Percentiles rank a stretch among this genome's conserved stretches.
phyloP scores from a whole-genome alignment of 1,140 invertebrate genomes.

The Ctenoplectra terminalis region DNA sequence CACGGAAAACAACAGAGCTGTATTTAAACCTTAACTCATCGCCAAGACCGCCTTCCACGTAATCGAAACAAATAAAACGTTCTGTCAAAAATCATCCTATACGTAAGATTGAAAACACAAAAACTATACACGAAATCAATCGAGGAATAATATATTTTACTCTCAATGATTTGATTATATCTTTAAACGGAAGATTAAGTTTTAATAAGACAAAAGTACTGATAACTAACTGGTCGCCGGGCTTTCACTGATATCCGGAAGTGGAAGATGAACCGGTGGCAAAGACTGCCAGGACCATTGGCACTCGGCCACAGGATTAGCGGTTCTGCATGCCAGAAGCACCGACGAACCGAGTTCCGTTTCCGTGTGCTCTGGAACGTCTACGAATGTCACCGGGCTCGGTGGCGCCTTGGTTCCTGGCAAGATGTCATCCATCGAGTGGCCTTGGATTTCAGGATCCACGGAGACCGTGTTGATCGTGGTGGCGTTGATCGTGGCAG shows the following conservation, averaged over 20 bases:
- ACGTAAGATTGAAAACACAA: too few species aligned
- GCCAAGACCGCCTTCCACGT: background rate
- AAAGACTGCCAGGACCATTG: conserved; percentile 81
- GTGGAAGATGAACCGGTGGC: conserved; percentile 77
- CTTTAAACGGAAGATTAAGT: too few species aligned
- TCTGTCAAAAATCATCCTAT: too few species aligned
- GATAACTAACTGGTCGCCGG: conserved; percentile 50
- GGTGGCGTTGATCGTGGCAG: conserved; percentile 47
- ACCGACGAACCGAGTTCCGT: conserved; percentile 77
- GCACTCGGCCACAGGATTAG: conserved; percentile 77
- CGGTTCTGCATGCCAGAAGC: conserved; percentile 77
- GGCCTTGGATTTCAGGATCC: conserved; percentile 60
- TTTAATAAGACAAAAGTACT: background rate
- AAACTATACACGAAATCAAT: background rate
- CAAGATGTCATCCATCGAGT: conserved; percentile 75
- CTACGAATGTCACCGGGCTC: conserved; percentile 71
- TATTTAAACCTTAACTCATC: conserved; percentile 7
- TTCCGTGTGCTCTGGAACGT: conserved; percentile 75
- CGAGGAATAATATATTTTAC: background rate
- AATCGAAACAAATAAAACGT: conserved; percentile 36
- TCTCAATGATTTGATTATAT: too few species aligned
- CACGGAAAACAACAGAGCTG: conserved; percentile 31
- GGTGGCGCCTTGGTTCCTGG: conserved; percentile 67
- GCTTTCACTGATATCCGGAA: conserved; percentile 76
- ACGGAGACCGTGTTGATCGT: conserved; percentile 49